Percentiles rank a stretch among this genome's conserved stretches.
Evolutionary conservation across 2,797 vertebrate genomes (phyloP).

Genomic region (Sandelia bainsii): DNA sequence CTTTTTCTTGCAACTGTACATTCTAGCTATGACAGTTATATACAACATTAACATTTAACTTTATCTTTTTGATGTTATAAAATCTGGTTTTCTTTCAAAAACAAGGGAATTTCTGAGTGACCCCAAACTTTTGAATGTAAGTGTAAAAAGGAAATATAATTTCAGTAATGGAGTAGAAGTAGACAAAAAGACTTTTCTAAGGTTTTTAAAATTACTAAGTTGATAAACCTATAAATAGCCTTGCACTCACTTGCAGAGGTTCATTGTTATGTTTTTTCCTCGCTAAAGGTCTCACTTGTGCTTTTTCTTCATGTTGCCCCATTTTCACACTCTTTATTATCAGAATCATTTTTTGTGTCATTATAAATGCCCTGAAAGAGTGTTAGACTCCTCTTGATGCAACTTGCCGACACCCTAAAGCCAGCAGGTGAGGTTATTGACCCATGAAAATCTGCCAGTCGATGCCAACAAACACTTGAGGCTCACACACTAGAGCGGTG

Average conservation of each 20-base stretch:
- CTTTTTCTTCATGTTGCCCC: not conserved
- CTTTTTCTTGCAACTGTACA: too few relatives aligned
- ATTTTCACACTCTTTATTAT: constrained; percentile 21
- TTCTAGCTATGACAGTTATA: too few relatives aligned
- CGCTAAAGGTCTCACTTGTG: constrained; percentile 4
- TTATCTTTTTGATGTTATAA: too few relatives aligned
- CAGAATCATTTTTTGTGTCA: constrained; percentile 23
- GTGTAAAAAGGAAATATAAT: too few relatives aligned
- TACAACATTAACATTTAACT: too few relatives aligned
- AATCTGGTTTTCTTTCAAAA: too few relatives aligned
- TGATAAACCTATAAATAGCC: too few relatives aligned
- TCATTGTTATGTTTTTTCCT: not conserved
- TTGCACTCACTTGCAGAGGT: not conserved
- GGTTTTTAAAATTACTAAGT: too few relatives aligned
- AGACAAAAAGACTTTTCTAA: too few relatives aligned
- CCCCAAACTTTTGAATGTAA: too few relatives aligned
- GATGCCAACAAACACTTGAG: constrained; percentile 54
- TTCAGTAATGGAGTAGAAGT: too few relatives aligned
- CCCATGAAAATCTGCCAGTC: constrained; percentile 47
- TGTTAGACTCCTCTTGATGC: constrained; percentile 21
- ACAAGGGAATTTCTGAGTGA: too few relatives aligned
- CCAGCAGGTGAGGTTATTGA: constrained; percentile 55
- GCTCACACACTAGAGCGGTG: constrained; percentile 42
- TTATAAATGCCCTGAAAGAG: constrained; percentile 30
- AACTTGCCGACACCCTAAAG: constrained; percentile 22